phyloP scores from a whole-genome alignment of 2,888 invertebrate species.

The Drosophila prolongata region DNA sequence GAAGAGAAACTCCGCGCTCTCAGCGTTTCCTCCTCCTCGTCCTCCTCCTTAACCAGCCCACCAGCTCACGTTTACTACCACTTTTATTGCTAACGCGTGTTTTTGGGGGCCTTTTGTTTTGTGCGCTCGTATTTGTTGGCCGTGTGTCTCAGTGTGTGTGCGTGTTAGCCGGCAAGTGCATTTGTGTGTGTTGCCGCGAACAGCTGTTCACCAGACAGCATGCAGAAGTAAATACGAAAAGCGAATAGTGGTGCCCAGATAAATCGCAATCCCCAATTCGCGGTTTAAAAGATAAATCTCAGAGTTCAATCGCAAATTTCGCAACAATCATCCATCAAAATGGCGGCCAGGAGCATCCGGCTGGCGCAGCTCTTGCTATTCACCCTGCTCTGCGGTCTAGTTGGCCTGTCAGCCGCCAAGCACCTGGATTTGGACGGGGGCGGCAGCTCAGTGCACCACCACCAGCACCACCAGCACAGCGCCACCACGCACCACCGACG shows the following conservation, averaged over 20 bases:
- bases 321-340: slow-evolving; percentile 30
- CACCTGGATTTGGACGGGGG: slow-evolving; percentile 51
- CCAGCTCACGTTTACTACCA: slow-evolving; percentile 26
- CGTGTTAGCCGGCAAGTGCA: slow-evolving; percentile 56
- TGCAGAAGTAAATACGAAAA: slow-evolving; percentile 52
- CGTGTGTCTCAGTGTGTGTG: slow-evolving; percentile 39
- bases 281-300: slow-evolving; percentile 6
- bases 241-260: neutral
- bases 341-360: slow-evolving; percentile 50
- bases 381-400: slow-evolving; percentile 50
- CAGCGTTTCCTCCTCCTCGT: neutral
- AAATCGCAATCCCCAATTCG: neutral
- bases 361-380: slow-evolving; percentile 52
- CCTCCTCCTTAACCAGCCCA: neutral
- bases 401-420: slow-evolving; percentile 60
- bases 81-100: slow-evolving; percentile 47
- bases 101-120: slow-evolving; percentile 47
- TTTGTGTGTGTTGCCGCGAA: slow-evolving; percentile 55
- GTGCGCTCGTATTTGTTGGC: slow-evolving; percentile 22
- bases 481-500: slow-evolving; percentile 72
- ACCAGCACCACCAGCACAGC: slow-evolving; percentile 66
- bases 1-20: slow-evolving; percentile 13
- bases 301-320: slow-evolving; percentile 7
- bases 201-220: slow-evolving; percentile 69
- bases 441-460: slow-evolving; percentile 35